Conservation (phyloP, 2,797 vertebrate species). For the Brotula barbata region DNA sequence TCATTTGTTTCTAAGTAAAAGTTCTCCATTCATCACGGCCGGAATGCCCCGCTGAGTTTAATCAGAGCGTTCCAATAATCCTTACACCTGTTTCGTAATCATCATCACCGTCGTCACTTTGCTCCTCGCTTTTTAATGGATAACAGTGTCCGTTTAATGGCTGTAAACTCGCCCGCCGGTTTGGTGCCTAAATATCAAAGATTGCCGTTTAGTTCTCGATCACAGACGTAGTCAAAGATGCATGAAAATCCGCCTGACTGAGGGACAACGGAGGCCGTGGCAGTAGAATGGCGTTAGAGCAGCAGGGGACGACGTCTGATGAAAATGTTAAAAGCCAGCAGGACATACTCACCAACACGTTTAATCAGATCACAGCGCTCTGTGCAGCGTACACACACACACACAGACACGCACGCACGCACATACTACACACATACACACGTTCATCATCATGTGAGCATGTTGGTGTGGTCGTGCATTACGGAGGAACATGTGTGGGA, state of each 20-base stretch:
- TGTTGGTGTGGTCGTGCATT: not conserved
- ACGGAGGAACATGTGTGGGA: not conserved
- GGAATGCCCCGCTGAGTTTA: too few species aligned
- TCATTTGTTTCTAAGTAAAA: too few species aligned
- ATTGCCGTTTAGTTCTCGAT: too few species aligned
- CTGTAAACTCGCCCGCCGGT: too few species aligned
- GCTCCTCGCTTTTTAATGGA: too few species aligned
- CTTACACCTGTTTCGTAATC: too few species aligned
- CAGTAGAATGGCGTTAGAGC: conserved; percentile 71
- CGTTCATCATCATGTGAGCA: not conserved
- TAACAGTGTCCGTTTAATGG: too few species aligned
- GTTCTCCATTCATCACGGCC: too few species aligned
- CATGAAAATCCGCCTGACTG: conserved; percentile 45
- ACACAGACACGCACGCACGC: too few species aligned
- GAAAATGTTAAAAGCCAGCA: conserved; percentile 72
- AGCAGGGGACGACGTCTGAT: conserved; percentile 60
- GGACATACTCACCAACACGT: conserved; percentile 55
- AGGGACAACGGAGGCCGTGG: conserved; percentile 66
- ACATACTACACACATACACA: not conserved
- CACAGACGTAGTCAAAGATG: conserved; percentile 7
- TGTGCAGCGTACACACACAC: conserved; percentile 10
- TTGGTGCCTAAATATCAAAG: too few species aligned
- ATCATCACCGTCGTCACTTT: too few species aligned
- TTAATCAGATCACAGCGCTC: conserved; percentile 59
- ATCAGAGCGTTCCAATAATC: too few species aligned